Evolutionary conservation across 2,888 invertebrate genomes (phyloP), one percentile per base, ranked within the genome.

Genomic region (Coremacera marginata): DNA sequence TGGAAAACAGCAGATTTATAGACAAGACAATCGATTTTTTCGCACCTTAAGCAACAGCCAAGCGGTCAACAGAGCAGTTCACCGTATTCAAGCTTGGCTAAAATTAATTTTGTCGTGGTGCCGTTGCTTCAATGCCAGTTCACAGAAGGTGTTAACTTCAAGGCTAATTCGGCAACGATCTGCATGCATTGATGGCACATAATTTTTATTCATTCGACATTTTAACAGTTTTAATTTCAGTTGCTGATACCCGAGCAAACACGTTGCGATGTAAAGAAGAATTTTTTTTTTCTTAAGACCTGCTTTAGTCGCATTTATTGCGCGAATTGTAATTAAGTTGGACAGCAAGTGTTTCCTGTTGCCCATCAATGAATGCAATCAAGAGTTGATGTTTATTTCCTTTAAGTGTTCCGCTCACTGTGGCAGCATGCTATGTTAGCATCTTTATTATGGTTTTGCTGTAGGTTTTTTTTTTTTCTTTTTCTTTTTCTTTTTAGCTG

Each of bases 1-100:
- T 60, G 37, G 19, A 51, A 27, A 51, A 14, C 44, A 52, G 31
- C 51, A 73, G 37, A 63, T 73, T 62, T 63, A 73, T 73, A 27
- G 63, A 27, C 73, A 63, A 34, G 19, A 31, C 63, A 73, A 73
- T 73, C 73, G 73, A 65, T 73, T 73, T 63, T 63, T 51, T 73
- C 63, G 51, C 73, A 63, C 73, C 63, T 73, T 51, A 9, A 25
- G 19, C 14, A 73, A 63, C 63, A 31, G 63, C 63, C 31, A 63
- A 71, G 71, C 22, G 60, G 22, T 34, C 34, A 25, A 60, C 19
- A n/a, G 57, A 1, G 14, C 9, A 44, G 2, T 5, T 1, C 5
- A 60, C 11, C 25, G 57, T 3, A 4, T 14, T 3, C 22, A n/a
- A 55, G 19, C 37, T n/a, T 55, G 71, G 14, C 37, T 37, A 22